These are phyloP conservation scores for Corythoichthys haematopterus DNA, from an alignment of 2,113 vertebrate genomes.

Conservation along the genomic window DNA sequence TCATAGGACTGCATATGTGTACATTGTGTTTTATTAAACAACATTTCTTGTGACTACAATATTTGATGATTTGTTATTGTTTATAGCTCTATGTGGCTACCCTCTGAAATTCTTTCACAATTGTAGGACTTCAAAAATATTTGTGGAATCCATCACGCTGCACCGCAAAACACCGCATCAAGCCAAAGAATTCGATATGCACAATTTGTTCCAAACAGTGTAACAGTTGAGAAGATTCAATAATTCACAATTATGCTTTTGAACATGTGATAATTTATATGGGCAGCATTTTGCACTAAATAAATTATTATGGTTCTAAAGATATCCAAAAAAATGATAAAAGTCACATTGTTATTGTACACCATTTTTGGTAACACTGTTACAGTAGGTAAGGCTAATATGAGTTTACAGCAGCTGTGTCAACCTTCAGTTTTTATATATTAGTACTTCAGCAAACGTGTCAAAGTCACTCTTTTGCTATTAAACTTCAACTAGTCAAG, in stretches of 20 bases:
- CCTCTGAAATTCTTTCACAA: conserved; percentile 23
- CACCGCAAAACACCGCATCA: conserved; percentile 34
- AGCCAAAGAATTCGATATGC: conserved; percentile 55
- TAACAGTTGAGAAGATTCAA: conserved; percentile 41
- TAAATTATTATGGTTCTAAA: neutral
- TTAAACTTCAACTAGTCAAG: no score
- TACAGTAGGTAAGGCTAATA: no score
- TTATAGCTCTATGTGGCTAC: conserved; percentile 47
- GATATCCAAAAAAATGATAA: no score
- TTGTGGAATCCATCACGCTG: conserved; percentile 49
- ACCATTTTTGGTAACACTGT: no score
- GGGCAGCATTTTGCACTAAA: conserved; percentile 17
- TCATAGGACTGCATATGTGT: conserved; percentile 78
- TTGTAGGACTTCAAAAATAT: conserved; percentile 43
- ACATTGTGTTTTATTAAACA: conserved; percentile 80
- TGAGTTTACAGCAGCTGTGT: no score
- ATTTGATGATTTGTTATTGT: conserved; percentile 54
- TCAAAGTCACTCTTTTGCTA: no score
- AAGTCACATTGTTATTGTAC: no score
- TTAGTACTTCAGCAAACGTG: no score
- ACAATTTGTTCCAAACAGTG: conserved; percentile 45
- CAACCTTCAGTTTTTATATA: no score
- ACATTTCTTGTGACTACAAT: conserved; percentile 71
- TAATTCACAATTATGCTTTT: conserved; percentile 52
- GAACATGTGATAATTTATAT: conserved; percentile 26